Evolutionary conservation across 2,888 invertebrate species (phyloP), one percentile per base, ranked within the genome.

Genomic region (Noctua fimbriata): DNA sequence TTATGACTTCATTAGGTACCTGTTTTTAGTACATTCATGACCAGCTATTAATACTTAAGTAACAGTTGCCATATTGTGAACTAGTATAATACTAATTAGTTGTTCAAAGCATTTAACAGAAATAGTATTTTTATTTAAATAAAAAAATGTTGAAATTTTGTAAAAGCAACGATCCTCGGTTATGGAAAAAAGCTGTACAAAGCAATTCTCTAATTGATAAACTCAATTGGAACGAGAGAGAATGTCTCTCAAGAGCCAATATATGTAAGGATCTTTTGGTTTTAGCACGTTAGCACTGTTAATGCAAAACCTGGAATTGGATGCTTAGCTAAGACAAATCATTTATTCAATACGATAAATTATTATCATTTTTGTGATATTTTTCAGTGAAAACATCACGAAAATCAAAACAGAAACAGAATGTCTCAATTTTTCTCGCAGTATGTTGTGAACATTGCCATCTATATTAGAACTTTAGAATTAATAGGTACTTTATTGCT

Each of bases 401-500:
- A 49, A 55, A 24, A 55, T 21, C 0, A 0, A 36, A 36, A 58
- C 28, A 12, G 7, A 36, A 36, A 58, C 28, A 12, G 7, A 7
- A n/a, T 52, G 67, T 36, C 24, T 2, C 24, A 0, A 14, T n/a
- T 66, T 67, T 24, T n/a, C 5, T 36, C 6, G 21, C 18, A 24
- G 7, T 41, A 12, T 0, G 6, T 58, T 14, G 44, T 58, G 1
- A 67, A 18, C 32, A 9, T n/a, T 36, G 84, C 73, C 87, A 87
- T 76, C 87, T 85, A 69, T 14, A 32, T 63, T 36, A 0, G 28
- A 28, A n/a, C 3, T 10, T 44, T 14, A 1, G 58, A 79, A 79
- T 52, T 74, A 76, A 55, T 36, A 52, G 7, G 32, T 28, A 28
- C 41, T 14, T 3, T 2, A 3, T 63, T 6, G 16, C 16, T 10